Base-by-base conservation (phyloP, 2,888 invertebrate genomes). In the Apamea epomidion region DNA sequence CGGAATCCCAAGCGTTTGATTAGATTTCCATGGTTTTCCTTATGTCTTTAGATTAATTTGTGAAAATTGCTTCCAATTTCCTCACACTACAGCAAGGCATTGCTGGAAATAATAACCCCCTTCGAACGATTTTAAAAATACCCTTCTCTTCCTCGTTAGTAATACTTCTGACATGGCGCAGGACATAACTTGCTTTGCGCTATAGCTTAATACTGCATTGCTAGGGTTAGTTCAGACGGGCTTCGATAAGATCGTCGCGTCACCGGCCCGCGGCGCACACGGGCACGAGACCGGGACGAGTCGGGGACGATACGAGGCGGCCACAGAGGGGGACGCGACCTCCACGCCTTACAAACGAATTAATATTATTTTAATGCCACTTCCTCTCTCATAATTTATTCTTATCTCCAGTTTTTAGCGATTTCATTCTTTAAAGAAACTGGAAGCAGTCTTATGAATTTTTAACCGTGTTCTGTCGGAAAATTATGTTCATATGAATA, bases 381-480 rank as follows among this genome's bases (percentile, higher is more conserved):
- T 92, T 93, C 93, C 93, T 91, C 88, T 90, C 87, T 92, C 94
- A 93, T 95, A 94, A 95, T 95, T 96, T 94, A 94, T 92, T 93
- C 93, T 95, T 95, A 95, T 96, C 96, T 92, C 90, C 87, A 91
- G 89, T 93, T 94, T 89, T 92, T 91, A 80, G 76, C 85, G 79
- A 83, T 87, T 84, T 85, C 74, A 85, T 87, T 90, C 86, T 81
- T 82, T 83, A 80, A 80, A 87, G 88, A 88, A 89, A 87, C 79
- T 84, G 87, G 82, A 86, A 84, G 74, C 81, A 75, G 80, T 90
- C 89, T 89, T 90, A 89, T 89, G 82, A 89, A 83, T 88, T 90
- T 89, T 87, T 82, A 86, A 87, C 80, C 72, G 82, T 88, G 83
- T 89, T 88, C 76, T 80, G 80, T 65, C 62, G 78, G 73, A 85